Base-by-base conservation (phyloP, 2,113 vertebrate genomes). In the Xenus cinereus region DNA sequence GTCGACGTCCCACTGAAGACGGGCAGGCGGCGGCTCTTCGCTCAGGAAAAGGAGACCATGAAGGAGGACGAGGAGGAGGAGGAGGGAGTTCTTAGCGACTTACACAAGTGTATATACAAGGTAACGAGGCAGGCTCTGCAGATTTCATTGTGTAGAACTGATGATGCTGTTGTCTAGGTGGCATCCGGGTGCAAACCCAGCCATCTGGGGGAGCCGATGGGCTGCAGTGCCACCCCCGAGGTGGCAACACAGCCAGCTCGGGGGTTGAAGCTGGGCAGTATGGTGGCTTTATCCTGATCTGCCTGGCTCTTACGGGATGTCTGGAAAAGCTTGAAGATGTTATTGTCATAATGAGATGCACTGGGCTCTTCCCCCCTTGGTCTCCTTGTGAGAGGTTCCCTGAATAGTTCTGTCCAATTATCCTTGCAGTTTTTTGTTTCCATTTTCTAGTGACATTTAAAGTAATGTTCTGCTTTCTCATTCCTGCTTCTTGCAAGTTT, bases 101-200 rank as follows among this genome's bases (percentile, higher is more conserved):
- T 99, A 98, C 99, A 99, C 98, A 99, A 99, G 98, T 99, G 99
- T 98, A 98, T 99, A 98, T 99, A 99, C 96, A 99, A 99, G 99
- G 99, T 99, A 97, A 97, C 43, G 6, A 43, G 66, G 20, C 14
- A 16, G 32, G 13, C 64, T 63, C 54, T 89, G 82, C 66, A 2
- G 0, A 0, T 11, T 22, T 20, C n/a, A 51, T 33, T 79, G 28
- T 7, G 48, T 26, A 14, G 84, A 53, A 50, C 32, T 0, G 1
- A 2, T 16, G 46, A 1, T 39, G 63, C 62, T 69, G 73, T 2
- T 4, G 1, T 26, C 74, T n/a, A 37, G 16, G 48, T 39, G 79
- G 53, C 21, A 27, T 21, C 46, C 0, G 1, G 35, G 56, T 72
- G 84, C 63, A 35, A 62, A 27, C 4, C 35, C 41, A 9, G 33